Percentiles rank a stretch among this genome's conserved stretches.
These are phyloP conservation scores for Oriolus oriolus DNA, from an alignment of 2,113 vertebrate genomes.

Conservation along the genomic window DNA sequence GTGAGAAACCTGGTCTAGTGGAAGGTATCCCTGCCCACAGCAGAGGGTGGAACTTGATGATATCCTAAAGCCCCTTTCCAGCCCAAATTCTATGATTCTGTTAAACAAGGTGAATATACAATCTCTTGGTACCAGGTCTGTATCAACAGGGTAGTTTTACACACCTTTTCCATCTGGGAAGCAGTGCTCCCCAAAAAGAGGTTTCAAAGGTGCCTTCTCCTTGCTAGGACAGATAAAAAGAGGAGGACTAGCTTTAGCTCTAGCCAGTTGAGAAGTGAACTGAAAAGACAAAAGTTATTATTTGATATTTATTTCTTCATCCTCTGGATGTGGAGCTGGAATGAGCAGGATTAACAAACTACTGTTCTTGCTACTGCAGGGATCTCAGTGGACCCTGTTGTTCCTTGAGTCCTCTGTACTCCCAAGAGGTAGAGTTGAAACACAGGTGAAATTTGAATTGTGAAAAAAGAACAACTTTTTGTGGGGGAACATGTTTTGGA, in stretches of 20 bases:
- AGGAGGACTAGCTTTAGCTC: background rate
- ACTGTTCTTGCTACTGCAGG: background rate
- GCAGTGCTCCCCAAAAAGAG: background rate
- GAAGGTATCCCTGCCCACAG: background rate
- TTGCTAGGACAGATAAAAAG: background rate
- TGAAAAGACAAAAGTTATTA: background rate
- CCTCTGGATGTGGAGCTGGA: background rate
- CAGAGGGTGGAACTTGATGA: background rate
- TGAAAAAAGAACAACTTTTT: rapidly evolving
- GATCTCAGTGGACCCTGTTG: background rate
- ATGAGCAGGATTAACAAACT: background rate
- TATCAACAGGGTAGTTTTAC: rapidly evolving
- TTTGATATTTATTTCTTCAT: background rate
- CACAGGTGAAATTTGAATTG: background rate
- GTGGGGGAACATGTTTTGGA: rapidly evolving
- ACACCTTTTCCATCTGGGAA: background rate
- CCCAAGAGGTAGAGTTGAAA: background rate
- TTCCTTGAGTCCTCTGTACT: background rate
- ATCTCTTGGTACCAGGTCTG: background rate
- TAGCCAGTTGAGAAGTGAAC: background rate
- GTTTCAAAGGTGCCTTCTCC: background rate
- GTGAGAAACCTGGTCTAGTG: background rate
- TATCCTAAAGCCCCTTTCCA: background rate
- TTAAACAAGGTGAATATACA: background rate
- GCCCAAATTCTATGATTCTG: background rate